Base-by-base conservation (phyloP, 2,888 invertebrate genomes). In the Habrosyne pyritoides region DNA sequence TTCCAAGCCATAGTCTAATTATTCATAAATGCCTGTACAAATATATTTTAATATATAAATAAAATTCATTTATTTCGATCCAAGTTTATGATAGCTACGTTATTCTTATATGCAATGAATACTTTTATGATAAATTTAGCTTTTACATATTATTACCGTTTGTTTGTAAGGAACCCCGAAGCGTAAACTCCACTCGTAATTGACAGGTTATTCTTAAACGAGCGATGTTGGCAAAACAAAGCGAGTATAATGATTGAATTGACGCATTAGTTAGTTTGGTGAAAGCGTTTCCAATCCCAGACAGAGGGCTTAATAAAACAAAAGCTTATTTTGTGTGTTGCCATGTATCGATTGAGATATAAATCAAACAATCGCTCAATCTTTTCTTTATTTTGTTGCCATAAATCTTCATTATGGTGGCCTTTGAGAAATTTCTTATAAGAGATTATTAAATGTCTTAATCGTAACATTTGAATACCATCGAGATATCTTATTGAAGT, bases 231-330 rank as follows among this genome's bases (percentile, higher is more conserved):
- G 74, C 69, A 67, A 77, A 85, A 81, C 81, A 81, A 83, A 83
- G 73, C 70, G 62, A 53, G 53, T 69, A 72, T 81, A 83, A 81
- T 83, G 75, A 81, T 79, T 73, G 73, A 79, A 85, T 81, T 78
- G 75, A 70, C 68, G 73, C 75, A 71, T 77, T 77, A 73, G 71
- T 75, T 73, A 68, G 64, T 67, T 63, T 60, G 69, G 79, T 76
- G 81, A 81, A 79, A 84, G 75, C 70, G 66, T 71, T 75, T 63
- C 60, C 57, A 75, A 75, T 72, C 59, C 52, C 14, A 69, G 70
- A 75, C 73, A 76, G 36, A 53, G 49, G 14, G 62, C 52, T 50
- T 56, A 59, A 61, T 58, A 69, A 71, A 77, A 79, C 75, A 77
- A 81, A 71, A 60, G 69, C 67, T 69, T 68, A 77, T 74, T 74